Percentiles rank a stretch among this genome's conserved stretches.
Evolutionary conservation across 2,888 invertebrate genomes (phyloP).

Genomic region (Rhamnusium bicolor): DNA sequence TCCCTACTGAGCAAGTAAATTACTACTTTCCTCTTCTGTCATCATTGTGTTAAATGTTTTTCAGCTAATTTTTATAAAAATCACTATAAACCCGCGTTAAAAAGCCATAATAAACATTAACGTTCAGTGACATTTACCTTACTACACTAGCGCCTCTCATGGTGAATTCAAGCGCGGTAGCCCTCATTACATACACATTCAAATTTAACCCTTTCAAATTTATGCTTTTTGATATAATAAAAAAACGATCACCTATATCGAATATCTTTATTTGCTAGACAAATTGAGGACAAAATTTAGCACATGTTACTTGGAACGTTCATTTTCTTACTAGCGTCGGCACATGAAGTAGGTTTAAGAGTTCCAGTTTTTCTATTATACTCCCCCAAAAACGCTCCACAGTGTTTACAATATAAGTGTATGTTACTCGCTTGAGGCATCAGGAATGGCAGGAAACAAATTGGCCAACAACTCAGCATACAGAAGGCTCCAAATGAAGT

Average conservation of each 20-base stretch:
- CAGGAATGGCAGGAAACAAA: slow-evolving; percentile 67
- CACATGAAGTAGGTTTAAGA: slow-evolving; percentile 45
- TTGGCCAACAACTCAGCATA: slow-evolving; percentile 68
- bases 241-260: not conserved
- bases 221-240: not conserved
- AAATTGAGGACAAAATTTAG: not conserved
- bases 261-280: not conserved
- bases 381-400: slow-evolving; percentile 70
- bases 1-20: no score
- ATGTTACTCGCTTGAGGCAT: slow-evolving; percentile 63
- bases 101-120: no score
- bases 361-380: slow-evolving; percentile 61
- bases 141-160: no score
- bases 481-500: slow-evolving; percentile 64
- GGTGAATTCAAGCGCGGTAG: no score
- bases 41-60: no score
- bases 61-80: no score
- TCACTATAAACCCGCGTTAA: no score
- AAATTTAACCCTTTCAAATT: no score
- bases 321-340: not conserved
- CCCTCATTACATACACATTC: no score
- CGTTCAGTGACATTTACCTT: no score
- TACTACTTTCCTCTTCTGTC: no score
- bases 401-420: slow-evolving; percentile 70
- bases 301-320: slow-evolving; percentile 19